These are phyloP conservation scores for Belonocnema kinseyi DNA, from an alignment of 1,140 invertebrate species.

Conservation along the genomic window DNA sequence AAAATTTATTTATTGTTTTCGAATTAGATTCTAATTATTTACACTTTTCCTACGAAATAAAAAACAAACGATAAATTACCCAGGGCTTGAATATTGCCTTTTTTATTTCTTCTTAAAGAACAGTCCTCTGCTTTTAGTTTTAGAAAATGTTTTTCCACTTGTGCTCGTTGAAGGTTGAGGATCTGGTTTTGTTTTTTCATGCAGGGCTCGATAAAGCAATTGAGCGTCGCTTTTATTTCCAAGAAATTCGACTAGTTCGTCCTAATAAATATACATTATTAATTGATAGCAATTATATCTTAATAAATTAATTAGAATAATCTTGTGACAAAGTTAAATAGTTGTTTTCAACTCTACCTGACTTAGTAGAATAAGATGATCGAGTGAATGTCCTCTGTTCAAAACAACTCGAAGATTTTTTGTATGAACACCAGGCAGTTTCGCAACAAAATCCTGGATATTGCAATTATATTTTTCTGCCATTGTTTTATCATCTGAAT, in stretches of 20 bases:
- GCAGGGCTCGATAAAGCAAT: constrained; percentile 79
- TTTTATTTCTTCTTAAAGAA: constrained; percentile 65
- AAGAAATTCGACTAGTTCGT: constrained; percentile 81
- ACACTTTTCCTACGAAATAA: no score
- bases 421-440: constrained; percentile 92
- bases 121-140: constrained; percentile 62
- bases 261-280: constrained; percentile 69
- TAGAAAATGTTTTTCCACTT: constrained; percentile 48
- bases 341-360: constrained; percentile 68
- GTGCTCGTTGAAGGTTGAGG: constrained; percentile 59
- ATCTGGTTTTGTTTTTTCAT: constrained; percentile 76
- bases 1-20: no score
- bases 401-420: constrained; percentile 90
- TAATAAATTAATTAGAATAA: constrained; percentile 17
- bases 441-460: constrained; percentile 91
- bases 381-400: constrained; percentile 86
- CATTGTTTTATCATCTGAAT: constrained; percentile 75
- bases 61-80: no score
- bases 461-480: constrained; percentile 85
- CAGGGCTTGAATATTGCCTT: background rate
- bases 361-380: constrained; percentile 78
- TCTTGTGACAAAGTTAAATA: constrained; percentile 28
- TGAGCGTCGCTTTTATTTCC: constrained; percentile 81
- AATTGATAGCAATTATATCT: constrained; percentile 30
- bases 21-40: no score